These are phyloP conservation scores for Tortricodes alternella DNA, from an alignment of 2,888 invertebrate species.

Conservation along the genomic window DNA sequence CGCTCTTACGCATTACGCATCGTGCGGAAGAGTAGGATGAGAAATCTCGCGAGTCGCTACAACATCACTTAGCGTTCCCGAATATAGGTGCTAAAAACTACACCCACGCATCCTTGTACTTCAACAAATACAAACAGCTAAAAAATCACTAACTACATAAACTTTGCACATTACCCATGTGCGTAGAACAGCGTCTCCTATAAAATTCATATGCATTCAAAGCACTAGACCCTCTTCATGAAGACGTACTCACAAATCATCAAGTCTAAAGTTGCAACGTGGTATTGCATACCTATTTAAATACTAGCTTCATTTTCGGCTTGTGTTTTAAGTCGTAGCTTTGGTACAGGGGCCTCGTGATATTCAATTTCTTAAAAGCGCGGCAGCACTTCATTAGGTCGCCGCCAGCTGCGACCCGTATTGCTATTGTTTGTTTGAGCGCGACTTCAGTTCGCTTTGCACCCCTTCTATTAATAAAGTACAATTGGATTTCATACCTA, in stretches of 20 bases:
- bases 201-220: conserved; percentile 11
- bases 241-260: too few relatives aligned
- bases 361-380: conserved; percentile 73
- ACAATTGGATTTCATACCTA: conserved; percentile 40
- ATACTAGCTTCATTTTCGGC: too few relatives aligned
- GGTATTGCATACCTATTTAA: too few relatives aligned
- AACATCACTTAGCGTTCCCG: too few relatives aligned
- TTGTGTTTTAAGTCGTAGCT: too few relatives aligned
- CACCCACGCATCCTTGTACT: conserved; percentile 15
- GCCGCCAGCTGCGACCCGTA: conserved; percentile 63
- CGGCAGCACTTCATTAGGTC: conserved; percentile 68
- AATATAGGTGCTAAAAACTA: too few relatives aligned
- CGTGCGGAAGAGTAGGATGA: too few relatives aligned
- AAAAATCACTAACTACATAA: conserved; percentile 19
- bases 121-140: conserved; percentile 6
- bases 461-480: conserved; percentile 54
- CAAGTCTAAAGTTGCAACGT: too few relatives aligned
- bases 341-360: conserved; percentile 43
- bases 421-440: conserved; percentile 64
- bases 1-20: too few relatives aligned
- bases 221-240: conserved; percentile 3
- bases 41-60: too few relatives aligned
- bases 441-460: conserved; percentile 44
- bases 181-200: conserved; percentile 19
- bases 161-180: conserved; percentile 23